Conservation (phyloP, 2,888 invertebrate species). For the Parnassius smintheus region DNA sequence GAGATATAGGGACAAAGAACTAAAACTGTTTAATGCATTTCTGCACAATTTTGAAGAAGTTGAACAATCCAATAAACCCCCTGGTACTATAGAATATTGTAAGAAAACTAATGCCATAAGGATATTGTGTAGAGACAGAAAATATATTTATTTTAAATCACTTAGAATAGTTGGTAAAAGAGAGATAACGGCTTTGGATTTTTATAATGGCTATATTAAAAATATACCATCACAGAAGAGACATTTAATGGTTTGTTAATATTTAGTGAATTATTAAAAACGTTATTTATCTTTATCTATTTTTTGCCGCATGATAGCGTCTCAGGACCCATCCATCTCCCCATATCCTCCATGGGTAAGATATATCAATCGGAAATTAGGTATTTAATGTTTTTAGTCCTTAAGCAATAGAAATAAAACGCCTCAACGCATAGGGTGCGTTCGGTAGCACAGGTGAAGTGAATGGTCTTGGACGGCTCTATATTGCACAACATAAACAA, state of each 20-base stretch:
- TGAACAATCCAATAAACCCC: conserved; percentile 44
- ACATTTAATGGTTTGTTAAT: conserved; percentile 56
- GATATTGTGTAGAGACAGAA: conserved; percentile 84
- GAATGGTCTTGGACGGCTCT: too few species aligned
- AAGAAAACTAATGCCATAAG: conserved; percentile 79
- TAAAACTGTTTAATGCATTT: conserved; percentile 84
- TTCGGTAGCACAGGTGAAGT: too few species aligned
- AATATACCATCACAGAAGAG: conserved; percentile 67
- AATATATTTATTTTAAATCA: conserved; percentile 83
- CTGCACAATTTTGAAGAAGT: conserved; percentile 43
- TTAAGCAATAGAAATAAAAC: too few species aligned
- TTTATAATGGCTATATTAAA: conserved; percentile 92
- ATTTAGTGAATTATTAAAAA: conserved; percentile 6
- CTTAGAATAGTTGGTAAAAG: conserved; percentile 85
- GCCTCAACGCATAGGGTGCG: too few species aligned
- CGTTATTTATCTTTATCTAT: too few species aligned
- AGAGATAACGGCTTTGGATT: conserved; percentile 89
- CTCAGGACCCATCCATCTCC: too few species aligned
- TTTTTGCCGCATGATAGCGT: too few species aligned
- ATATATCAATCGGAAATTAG: too few species aligned
- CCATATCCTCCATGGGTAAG: too few species aligned
- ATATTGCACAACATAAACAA: too few species aligned
- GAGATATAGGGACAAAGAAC: conserved; percentile 78
- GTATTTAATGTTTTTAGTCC: too few species aligned
- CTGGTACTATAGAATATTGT: conserved; percentile 84